Evolutionary conservation across 2,888 invertebrate species (phyloP), one percentile per base, ranked within the genome.

Genomic region (Caenorhabditis sulstoni): DNA sequence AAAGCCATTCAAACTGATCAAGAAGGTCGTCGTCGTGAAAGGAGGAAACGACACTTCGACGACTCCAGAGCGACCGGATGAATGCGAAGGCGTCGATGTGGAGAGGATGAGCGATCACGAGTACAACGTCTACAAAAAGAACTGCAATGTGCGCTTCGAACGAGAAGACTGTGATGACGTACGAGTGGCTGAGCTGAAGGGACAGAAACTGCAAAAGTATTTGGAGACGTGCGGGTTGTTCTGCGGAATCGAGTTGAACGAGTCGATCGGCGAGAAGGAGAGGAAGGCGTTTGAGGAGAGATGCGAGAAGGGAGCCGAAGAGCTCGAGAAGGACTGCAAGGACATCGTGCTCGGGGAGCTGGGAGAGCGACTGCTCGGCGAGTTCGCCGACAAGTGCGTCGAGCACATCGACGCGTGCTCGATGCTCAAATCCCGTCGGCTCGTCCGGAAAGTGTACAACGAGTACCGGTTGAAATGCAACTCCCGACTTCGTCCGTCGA

Each of bases 301-400:
- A 23, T 70, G 70, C 52, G 70, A 70, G 35, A 53, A 53, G 47
- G 70, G 53, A 16, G 3, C 39, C 0, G 65, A 44, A 8, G 65
- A 74, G 37, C 23, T 74, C 53, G 71, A 71, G 16, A 71, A 64
- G 47, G 59, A 53, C n/a, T 66, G 65, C 23, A 61, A 66, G 12
- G 52, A 61, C 39, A 61, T 66, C 47, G 53, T 22, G 0, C 3
- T 75, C 14, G 66, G 61, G 58, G 61, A 75, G 14, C 20, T 75
- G 3, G 59, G 66, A 23, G 59, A 75, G n/a, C 37, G 53, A 55
- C 50, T 61, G 61, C 53, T 53, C 18, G 70, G 53, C 7, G 62
- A 53, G 16, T 70, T 55, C 11, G 70, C 70, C n/a, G 62, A 73
- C n/a, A 73, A 73, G 20, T 73, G 73, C 23, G n/a, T 52, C 1